phyloP scores from a whole-genome alignment of 1,140 invertebrate species.

The Polyergus mexicanus region DNA sequence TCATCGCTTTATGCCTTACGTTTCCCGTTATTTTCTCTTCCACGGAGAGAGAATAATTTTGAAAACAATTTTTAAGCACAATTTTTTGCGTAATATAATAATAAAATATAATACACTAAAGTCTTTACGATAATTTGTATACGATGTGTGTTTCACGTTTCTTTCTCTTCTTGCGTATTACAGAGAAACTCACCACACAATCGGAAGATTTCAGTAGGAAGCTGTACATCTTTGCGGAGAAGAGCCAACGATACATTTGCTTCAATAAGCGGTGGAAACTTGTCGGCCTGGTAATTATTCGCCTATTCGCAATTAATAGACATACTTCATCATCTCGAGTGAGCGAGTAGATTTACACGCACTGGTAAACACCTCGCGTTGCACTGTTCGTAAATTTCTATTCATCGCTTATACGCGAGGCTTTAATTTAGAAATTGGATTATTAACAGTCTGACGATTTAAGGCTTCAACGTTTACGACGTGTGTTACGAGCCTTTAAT shows the following conservation, averaged over 20 bases:
- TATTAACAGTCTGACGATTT: slow-evolving; percentile 29
- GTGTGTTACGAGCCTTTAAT: not conserved
- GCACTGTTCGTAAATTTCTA: slow-evolving; percentile 45
- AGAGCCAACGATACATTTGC: slow-evolving; percentile 87
- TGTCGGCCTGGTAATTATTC: slow-evolving; percentile 86
- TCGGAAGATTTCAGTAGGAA: slow-evolving; percentile 86
- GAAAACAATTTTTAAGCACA: not conserved
- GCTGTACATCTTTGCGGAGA: slow-evolving; percentile 87
- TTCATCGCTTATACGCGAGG: slow-evolving; percentile 33
- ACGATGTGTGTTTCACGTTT: not conserved
- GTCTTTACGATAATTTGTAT: not conserved
- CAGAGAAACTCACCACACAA: slow-evolving; percentile 87
- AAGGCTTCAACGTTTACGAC: slow-evolving; percentile 14
- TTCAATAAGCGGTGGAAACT: slow-evolving; percentile 88
- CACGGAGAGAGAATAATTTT: slow-evolving; percentile 1
- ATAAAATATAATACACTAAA: not conserved
- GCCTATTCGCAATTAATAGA: slow-evolving; percentile 65
- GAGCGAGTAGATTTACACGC: slow-evolving; percentile 55
- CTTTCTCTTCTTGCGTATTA: slow-evolving; percentile 72
- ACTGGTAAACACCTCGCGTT: slow-evolving; percentile 38
- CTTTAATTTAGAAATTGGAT: slow-evolving; percentile 43
- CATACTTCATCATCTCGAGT: slow-evolving; percentile 57
- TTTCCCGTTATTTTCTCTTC: not conserved
- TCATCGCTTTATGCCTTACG: not conserved
- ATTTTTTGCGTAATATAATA: not conserved